Base-by-base conservation (phyloP, 1,140 invertebrate species). In the Monochamus saltuarius region DNA sequence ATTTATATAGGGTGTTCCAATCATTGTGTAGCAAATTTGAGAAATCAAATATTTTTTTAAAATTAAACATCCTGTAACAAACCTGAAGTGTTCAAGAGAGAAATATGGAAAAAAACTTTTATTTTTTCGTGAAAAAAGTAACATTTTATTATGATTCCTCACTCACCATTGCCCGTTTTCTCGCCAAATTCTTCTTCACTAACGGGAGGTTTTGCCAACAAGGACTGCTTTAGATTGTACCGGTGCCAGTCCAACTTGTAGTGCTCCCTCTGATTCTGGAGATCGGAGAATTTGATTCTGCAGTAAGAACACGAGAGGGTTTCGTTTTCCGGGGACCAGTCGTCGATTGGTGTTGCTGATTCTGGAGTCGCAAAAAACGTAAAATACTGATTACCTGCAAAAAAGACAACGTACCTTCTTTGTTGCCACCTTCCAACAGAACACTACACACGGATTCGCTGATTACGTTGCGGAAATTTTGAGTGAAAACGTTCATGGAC, bases 241-340 rank as follows among this genome's bases (percentile, higher is more conserved):
- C 86, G 76, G 73, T 89, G 87, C 87, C 86, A 89, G 74, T 89
- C 87, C 35, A 86, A 76, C 70, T 85, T 87, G 66, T 86, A 88
- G 74, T 89, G 87, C 14, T 78, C 65, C 54, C 83, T 67, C 64
- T 85, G 83, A 43, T 79, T 71, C 14, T 68, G 58, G 52, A 80
- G 67, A 68, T 82, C 73, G 16, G 77, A 70, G 68, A 84, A 84
- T 17, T 74, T 65, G 1, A 79, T 71, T 35, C 77, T 78, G 50
- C 83, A 85, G 68, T 80, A 83, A 1, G 82, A 84, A 64, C 83
- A 85, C 56, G 77, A 76, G 42, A 83, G 64, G 3, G 72, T 79
- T 52, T 82, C 78, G 1, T 60, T 45, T 11, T 51, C 51, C 39
- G 67, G 50, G 11, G 56, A 46, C 17, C 51, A 52, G 16, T 46